Evolutionary conservation across 1,140 invertebrate genomes (phyloP), one percentile per base, ranked within the genome.

Genomic region (Wiebesia pumilae): DNA sequence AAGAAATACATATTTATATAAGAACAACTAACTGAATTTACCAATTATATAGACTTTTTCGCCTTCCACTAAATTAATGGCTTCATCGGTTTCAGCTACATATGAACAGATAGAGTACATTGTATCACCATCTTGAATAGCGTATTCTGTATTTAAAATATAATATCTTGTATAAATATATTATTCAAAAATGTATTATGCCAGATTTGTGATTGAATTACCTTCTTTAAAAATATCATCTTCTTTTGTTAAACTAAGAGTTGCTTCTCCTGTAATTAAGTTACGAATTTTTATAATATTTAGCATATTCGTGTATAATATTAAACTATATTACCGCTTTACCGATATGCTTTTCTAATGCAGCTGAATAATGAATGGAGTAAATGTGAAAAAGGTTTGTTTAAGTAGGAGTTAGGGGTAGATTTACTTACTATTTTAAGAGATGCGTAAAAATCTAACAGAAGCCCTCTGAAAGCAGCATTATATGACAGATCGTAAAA

Each of bases 61-160:
- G 84, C 98, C 98, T 94, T 98, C 98, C 0, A 98, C 96, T 21
- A 98, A 94, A 91, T 97, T 97, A 83, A 98, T 96, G 12, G 97
- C 96, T 91, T 98, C 97, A 87, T 97, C 96, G 73, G 96, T 97
- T 94, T 98, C 97, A n/a, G 97, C 97, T 58, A 97, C 95, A 90
- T 98, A 98, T 7, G 97, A 97, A 89, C 96, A 97, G 43, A 98
- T 97, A 3, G 97, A 97, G 91, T 96, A 97, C 91, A 97, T 96
- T 12, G 96, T 94, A 90, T 97, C 97, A 40, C 96, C 97, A 90
- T 96, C 96, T 85, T 95, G 95, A 24, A 97, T 94, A 58, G 93
- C 89, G 47, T 92, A 92, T 85, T 93, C 93, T 43, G 12, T 14
- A 67, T 47, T 33, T 67, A 47, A 14, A 47, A n/a, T 58, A 65